Evolutionary conservation across 2,888 invertebrate species (phyloP).

Genomic region (Nemapogon koenigi): DNA sequence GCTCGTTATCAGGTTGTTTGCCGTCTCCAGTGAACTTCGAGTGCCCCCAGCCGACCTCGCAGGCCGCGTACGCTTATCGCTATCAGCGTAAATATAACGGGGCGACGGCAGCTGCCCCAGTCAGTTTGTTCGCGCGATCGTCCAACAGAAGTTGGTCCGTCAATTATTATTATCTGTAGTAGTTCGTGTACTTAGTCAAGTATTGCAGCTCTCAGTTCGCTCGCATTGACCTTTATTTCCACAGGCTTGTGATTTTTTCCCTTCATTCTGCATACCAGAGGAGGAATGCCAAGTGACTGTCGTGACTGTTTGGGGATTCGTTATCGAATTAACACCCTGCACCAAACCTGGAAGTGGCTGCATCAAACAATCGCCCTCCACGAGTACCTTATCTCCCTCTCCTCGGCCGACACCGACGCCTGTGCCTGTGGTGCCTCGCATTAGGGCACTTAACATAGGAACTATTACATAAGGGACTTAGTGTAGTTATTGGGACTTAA

Average conservation of each 20-base stretch:
- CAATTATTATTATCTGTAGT: conserved; percentile 7
- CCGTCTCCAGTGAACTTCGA: conserved; percentile 49
- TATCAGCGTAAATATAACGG: conserved; percentile 53
- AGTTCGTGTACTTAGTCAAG: conserved; percentile 16
- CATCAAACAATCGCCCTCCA: conserved; percentile 89
- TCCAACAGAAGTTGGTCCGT: not conserved
- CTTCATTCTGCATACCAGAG: conserved; percentile 57
- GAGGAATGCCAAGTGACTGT: conserved; percentile 72
- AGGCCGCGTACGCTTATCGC: conserved; percentile 51
- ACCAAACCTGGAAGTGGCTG: conserved; percentile 95
- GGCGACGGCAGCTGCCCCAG: conserved; percentile 38
- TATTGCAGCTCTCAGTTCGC: conserved; percentile 8
- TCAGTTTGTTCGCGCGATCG: conserved; percentile 33
- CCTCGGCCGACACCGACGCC: conserved; percentile 74
- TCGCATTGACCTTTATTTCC: conserved; percentile 22
- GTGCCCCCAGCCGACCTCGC: conserved; percentile 59
- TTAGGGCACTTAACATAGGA: conserved; percentile 22
- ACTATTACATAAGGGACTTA: too few relatives aligned
- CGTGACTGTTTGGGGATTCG: conserved; percentile 88
- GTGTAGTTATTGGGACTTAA: too few relatives aligned
- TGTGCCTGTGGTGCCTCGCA: conserved; percentile 26
- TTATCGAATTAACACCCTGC: conserved; percentile 85
- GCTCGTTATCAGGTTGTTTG: conserved; percentile 52
- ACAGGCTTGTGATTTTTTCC: conserved; percentile 45
- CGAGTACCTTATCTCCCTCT: conserved; percentile 84